Percentiles rank a stretch among this genome's conserved stretches.
Conservation (phyloP, 2,888 invertebrate genomes). For the Polia nebulosa region DNA sequence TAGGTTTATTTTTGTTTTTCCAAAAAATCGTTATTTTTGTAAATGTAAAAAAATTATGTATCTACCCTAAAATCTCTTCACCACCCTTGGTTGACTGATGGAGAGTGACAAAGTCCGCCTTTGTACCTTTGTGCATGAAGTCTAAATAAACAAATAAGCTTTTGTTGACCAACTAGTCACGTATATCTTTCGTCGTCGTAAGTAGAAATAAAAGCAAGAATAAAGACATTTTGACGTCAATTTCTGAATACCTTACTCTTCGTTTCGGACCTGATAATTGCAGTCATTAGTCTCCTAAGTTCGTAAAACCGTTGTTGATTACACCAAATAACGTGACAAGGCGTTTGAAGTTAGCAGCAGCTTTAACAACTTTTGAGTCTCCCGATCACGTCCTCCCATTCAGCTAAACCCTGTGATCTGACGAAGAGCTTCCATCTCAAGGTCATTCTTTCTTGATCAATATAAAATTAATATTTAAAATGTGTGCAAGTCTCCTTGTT, state of each 20-base stretch:
- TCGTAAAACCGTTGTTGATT: slow-evolving; percentile 9
- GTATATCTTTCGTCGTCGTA: not conserved
- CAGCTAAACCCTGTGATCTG: not conserved
- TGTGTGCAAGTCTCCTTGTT: no score
- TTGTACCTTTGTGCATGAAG: no score
- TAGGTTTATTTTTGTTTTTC: no score
- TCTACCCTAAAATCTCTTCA: no score
- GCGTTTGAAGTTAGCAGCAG: slow-evolving; percentile 1
- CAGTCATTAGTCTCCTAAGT: not conserved
- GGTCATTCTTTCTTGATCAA: not conserved
- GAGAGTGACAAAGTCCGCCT: no score
- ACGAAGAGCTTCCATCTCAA: not conserved
- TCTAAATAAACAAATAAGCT: no score
- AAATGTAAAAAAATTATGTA: no score
- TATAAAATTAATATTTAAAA: no score
- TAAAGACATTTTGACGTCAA: not conserved
- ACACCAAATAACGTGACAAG: not conserved
- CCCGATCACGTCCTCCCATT: slow-evolving; percentile 7
- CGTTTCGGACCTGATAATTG: not conserved
- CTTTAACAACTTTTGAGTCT: slow-evolving; percentile 10
- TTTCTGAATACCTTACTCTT: not conserved
- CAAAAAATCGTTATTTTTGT: no score
- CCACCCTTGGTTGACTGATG: no score
- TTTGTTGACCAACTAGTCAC: not conserved
- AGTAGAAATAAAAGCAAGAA: not conserved